Conservation (phyloP, 2,113 vertebrate genomes). For the Tenebrosternarchus preto region DNA sequence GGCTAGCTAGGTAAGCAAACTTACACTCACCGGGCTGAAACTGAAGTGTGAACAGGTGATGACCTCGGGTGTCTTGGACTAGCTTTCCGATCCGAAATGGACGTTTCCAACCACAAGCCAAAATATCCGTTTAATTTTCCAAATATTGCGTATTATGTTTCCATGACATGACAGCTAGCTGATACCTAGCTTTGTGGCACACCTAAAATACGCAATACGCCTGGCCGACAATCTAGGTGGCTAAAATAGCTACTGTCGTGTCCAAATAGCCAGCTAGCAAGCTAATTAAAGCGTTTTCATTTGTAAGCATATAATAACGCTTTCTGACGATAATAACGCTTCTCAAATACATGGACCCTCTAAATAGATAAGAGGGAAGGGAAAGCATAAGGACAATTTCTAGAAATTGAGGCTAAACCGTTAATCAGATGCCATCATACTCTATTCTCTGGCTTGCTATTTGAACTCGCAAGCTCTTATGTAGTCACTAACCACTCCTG, state of each 20-base stretch:
- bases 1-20: neutral
- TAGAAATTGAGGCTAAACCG: neutral
- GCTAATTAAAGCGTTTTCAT: no score
- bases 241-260: neutral
- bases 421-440: neutral
- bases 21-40: neutral
- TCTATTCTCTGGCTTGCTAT: neutral
- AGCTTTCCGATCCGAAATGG: no score
- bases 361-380: no score
- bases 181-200: no score
- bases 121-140: no score
- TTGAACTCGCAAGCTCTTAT: neutral
- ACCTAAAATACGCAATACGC: no score
- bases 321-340: no score
- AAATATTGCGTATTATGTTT: no score
- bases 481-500: no score
- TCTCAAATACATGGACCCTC: neutral
- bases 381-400: neutral
- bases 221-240: no score
- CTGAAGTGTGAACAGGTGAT: constrained; percentile 2
- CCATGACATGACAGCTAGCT: no score
- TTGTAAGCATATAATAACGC: neutral
- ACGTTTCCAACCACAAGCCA: no score
- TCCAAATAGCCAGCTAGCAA: neutral
- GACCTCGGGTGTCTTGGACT: neutral